phyloP scores from a whole-genome alignment of 2,113 vertebrate genomes.

The Chaenocephalus aceratus region DNA sequence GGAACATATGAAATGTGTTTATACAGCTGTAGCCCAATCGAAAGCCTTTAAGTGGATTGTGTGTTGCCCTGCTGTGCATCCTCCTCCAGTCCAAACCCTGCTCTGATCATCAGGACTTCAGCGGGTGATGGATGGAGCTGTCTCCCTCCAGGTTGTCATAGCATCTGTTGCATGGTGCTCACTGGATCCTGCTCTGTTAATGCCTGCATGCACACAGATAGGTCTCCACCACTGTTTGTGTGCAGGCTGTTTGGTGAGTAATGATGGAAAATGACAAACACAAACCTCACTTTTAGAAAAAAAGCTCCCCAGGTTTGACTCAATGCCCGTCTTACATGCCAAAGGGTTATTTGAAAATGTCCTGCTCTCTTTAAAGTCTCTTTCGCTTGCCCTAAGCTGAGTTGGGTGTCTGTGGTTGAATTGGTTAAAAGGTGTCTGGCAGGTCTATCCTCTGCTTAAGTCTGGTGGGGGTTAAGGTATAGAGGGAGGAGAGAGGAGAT shows the following conservation, averaged over 20 bases:
- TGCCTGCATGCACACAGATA: slow-evolving; percentile 52
- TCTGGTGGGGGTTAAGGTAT: slow-evolving; percentile 36
- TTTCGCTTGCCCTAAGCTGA: slow-evolving; percentile 2
- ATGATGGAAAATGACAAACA: slow-evolving; percentile 53
- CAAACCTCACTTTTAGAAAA: slow-evolving; percentile 23
- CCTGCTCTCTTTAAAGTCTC: slow-evolving; percentile 21
- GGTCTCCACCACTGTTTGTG: slow-evolving; percentile 43
- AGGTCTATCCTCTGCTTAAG: slow-evolving; percentile 46
- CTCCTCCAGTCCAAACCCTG: slow-evolving; percentile 65
- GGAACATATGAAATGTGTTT: slow-evolving; percentile 31
- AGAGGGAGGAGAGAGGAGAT: slow-evolving; percentile 75
- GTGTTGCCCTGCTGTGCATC: slow-evolving; percentile 58
- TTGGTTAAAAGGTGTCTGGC: slow-evolving; percentile 31
- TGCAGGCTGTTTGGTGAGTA: slow-evolving; percentile 42
- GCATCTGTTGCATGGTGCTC: slow-evolving; percentile 75
- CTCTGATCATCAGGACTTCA: slow-evolving; percentile 74
- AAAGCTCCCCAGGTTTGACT: slow-evolving; percentile 1
- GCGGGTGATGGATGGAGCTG: slow-evolving; percentile 79
- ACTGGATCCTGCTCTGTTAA: slow-evolving; percentile 45
- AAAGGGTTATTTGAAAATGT: neutral
- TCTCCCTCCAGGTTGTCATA: slow-evolving; percentile 73
- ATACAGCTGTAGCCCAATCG: slow-evolving; percentile 44
- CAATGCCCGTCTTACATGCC: neutral
- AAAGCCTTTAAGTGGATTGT: slow-evolving; percentile 56
- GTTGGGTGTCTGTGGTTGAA: slow-evolving; percentile 39